Conservation (phyloP, 2,113 vertebrate genomes). For the Corydoras sp. region DNA sequence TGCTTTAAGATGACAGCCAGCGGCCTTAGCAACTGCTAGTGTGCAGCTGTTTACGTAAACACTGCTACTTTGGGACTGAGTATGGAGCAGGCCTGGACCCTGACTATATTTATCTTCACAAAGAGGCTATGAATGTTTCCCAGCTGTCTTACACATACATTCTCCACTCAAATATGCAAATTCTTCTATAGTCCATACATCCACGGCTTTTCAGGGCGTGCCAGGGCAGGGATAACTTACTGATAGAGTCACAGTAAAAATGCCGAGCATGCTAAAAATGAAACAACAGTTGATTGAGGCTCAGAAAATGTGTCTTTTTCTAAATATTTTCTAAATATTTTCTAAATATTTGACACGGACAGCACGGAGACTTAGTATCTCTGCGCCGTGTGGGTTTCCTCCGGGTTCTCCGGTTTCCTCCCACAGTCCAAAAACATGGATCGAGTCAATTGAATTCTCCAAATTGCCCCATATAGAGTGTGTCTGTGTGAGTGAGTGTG, state of each 20-base stretch:
- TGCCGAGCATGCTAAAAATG: too few relatives aligned
- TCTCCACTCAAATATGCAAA: not conserved
- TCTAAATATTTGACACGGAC: too few relatives aligned
- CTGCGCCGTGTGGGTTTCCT: too few relatives aligned
- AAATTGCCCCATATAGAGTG: too few relatives aligned
- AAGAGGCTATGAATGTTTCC: not conserved
- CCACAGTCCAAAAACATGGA: too few relatives aligned
- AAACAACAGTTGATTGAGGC: not conserved
- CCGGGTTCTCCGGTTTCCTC: too few relatives aligned
- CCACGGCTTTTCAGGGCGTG: not conserved
- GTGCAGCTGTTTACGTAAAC: slow-evolving; percentile 42
- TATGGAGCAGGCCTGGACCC: not conserved
- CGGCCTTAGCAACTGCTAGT: slow-evolving; percentile 32
- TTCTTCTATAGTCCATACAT: not conserved
- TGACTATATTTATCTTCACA: slow-evolving; percentile 38
- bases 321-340: too few relatives aligned
- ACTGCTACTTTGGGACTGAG: slow-evolving; percentile 12
- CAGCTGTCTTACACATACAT: slow-evolving; percentile 30
- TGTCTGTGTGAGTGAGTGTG: too few relatives aligned
- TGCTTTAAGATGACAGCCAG: not conserved
- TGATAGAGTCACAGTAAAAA: too few relatives aligned
- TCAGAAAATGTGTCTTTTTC: too few relatives aligned
- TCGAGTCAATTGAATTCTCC: too few relatives aligned
- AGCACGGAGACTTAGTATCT: too few relatives aligned
- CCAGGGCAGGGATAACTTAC: not conserved